These are phyloP conservation scores for Corythornis madagascariensis DNA, from an alignment of 2,113 vertebrate species.

Conservation along the genomic window DNA sequence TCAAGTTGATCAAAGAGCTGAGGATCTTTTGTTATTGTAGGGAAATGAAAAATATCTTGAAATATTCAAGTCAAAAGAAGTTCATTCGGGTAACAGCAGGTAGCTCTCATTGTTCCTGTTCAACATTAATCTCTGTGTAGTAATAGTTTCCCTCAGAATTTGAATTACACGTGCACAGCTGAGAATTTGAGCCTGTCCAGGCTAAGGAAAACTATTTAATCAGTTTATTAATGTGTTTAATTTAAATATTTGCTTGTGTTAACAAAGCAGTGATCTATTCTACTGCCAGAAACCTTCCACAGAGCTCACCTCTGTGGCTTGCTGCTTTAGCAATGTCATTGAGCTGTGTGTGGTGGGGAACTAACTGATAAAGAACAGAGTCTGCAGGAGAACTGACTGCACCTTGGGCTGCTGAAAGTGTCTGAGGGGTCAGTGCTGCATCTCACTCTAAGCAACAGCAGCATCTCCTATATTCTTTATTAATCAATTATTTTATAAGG, in stretches of 20 bases:
- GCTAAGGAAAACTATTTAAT: not conserved
- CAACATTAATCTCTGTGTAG: not conserved
- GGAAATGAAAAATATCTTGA: conserved; percentile 49
- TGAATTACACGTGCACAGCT: not conserved
- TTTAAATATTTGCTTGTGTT: not conserved
- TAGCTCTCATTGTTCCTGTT: not conserved
- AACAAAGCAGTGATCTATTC: not conserved
- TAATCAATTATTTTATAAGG: no score
- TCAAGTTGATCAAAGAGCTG: conserved; percentile 43
- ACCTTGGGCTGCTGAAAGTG: not conserved
- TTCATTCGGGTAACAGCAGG: not conserved
- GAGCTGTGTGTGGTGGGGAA: not conserved
- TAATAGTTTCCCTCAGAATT: not conserved
- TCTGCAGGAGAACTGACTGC: not conserved
- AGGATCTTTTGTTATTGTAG: conserved; percentile 19
- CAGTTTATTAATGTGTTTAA: not conserved
- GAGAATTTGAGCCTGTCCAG: not conserved
- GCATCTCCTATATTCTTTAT: not conserved
- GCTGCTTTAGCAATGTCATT: not conserved
- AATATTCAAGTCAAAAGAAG: not conserved
- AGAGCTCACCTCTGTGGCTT: not conserved
- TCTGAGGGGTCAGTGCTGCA: not conserved
- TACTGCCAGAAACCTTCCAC: not conserved
- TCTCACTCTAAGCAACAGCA: not conserved
- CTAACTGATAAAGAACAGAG: not conserved